A percentile compares a stretch with the other conserved stretches of the same genome.
Conservation (phyloP, 1,140 invertebrate genomes). For the Drosophila nebulosa region DNA sequence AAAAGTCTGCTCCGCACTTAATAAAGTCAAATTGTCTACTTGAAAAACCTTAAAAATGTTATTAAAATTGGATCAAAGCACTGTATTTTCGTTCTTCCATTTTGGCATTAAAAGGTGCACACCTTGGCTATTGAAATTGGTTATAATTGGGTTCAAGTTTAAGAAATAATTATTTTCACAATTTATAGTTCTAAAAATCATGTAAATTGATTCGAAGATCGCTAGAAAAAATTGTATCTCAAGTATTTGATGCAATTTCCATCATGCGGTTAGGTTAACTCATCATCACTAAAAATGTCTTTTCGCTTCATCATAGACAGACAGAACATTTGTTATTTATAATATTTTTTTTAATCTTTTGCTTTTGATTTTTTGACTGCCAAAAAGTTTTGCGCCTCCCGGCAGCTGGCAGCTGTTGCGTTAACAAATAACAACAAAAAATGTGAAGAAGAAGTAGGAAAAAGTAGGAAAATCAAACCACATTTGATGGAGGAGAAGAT, state of each 20-base stretch:
- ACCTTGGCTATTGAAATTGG: too few species aligned
- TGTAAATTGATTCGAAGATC: too few species aligned
- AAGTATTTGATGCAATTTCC: neutral
- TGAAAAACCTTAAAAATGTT: too few species aligned
- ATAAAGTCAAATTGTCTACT: too few species aligned
- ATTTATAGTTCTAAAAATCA: too few species aligned
- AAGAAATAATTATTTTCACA: too few species aligned
- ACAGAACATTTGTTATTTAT: neutral
- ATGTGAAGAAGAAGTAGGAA: neutral
- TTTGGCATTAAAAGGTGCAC: too few species aligned
- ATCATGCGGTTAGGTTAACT: neutral
- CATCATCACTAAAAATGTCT: neutral
- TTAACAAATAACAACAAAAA: slow-evolving; percentile 1
- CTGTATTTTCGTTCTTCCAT: too few species aligned
- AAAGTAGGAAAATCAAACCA: slow-evolving; percentile 2
- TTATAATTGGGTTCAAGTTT: too few species aligned
- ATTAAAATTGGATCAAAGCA: too few species aligned
- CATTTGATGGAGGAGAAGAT: slow-evolving; percentile 25
- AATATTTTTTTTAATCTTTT: neutral
- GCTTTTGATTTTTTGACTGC: slow-evolving; percentile 3
- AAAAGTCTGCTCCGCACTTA: too few species aligned
- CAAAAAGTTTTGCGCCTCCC: neutral
- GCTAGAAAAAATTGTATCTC: too few species aligned
- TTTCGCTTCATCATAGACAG: neutral
- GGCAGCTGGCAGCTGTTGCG: slow-evolving; percentile 9